Base-by-base conservation (phyloP, 2,888 invertebrate genomes). In the Epicampocera succincta region DNA sequence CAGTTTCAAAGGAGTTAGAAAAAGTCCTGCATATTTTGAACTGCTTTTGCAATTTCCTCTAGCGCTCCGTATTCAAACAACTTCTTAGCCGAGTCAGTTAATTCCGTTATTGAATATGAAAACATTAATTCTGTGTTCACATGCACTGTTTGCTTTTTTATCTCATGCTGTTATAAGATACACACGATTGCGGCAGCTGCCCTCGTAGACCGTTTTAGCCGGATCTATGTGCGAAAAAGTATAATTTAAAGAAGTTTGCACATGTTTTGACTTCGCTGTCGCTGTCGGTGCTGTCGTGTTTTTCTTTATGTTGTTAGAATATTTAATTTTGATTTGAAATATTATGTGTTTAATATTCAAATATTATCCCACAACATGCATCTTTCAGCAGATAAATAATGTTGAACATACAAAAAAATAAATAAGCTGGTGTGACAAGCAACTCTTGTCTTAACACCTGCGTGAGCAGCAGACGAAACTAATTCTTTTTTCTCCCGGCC, bases 181-280 rank as follows among this genome's bases (percentile, higher is more conserved):
- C n/a, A n/a, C n/a, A n/a, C n/a, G n/a, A n/a, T 9, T 21, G 13
- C 8, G 8, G 9, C n/a, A n/a, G 8, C 17, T 1, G 2, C 48
- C 66, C 17, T 52, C 66, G 63, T 60, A 50, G 40, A 61, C 42
- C 54, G 33, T 44, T 74, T 17, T 19, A 82, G 44, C 78, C 82
- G 71, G 78, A 78, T 78, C 58, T 46, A 48, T 46, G 44, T 12
- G 42, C 58, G 33, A 9, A 17, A 21, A 33, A 44, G 63, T 54
- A 8, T 52, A 17, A 71, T 50, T 33, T 21, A 48, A 71, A 38
- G 54, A 63, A 56, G 29, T 63, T 19, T 73, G 42, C 33, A 38
- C 12, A 73, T 63, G 42, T 33, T 73, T 33, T 2, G 5, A 42
- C 42, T 50, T 61, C 19, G 3, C 11, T 1, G 17, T n/a, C n/a